Evolutionary conservation across 2,888 invertebrate genomes (phyloP).

Genomic region (Mongoloraphidia duomilia): DNA sequence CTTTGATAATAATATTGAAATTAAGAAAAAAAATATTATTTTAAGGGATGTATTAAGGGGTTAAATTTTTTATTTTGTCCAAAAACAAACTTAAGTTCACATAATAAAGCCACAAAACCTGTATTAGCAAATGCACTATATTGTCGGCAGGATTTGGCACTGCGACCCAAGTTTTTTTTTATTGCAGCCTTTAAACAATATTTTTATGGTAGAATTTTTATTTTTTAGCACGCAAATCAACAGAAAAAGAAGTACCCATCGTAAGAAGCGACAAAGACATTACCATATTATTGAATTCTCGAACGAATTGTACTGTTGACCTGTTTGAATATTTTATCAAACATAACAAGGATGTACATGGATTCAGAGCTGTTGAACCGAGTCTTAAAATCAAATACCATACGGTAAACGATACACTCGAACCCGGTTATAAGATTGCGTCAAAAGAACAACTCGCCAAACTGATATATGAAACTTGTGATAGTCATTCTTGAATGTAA

Average conservation of each 20-base stretch:
- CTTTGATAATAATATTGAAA: too few species aligned
- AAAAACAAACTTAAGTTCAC: too few species aligned
- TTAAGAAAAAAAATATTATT: too few species aligned
- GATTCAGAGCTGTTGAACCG: conserved; percentile 69
- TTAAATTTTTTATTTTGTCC: too few species aligned
- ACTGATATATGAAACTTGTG: conserved; percentile 33
- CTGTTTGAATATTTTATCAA: conserved; percentile 58
- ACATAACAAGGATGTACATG: conserved; percentile 46
- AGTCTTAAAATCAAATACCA: conserved; percentile 44
- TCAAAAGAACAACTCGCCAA: conserved; percentile 41
- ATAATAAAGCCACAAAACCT: too few species aligned
- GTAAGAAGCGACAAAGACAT: conserved; percentile 51
- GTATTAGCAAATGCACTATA: too few species aligned
- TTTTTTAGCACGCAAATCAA: conserved; percentile 45
- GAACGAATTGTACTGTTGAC: conserved; percentile 31
- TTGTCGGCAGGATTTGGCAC: too few species aligned
- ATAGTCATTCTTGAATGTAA: neutral
- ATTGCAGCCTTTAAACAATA: neutral
- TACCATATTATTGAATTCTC: conserved; percentile 31
- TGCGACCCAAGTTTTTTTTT: conserved; percentile 2
- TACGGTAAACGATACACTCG: conserved; percentile 20
- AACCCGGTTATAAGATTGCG: conserved; percentile 31
- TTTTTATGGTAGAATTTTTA: conserved; percentile 10
- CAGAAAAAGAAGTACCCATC: conserved; percentile 42
- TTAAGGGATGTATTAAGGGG: too few species aligned